Conservation (phyloP, 35 echinoderm and acorn worm species). For the Apostichopus parvimensis region DNA sequence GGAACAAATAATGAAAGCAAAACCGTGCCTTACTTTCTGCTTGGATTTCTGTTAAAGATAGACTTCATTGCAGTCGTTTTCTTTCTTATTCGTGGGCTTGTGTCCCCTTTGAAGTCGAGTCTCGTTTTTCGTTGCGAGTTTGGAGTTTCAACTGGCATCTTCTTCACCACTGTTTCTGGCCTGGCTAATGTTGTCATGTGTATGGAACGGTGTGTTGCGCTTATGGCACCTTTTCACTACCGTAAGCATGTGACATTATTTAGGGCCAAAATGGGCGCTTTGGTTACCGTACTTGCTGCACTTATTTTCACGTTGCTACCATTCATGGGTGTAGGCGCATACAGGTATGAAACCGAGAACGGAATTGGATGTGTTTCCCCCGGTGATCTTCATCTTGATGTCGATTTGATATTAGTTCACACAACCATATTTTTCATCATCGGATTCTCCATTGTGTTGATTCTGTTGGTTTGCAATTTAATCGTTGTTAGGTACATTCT, state of each 20-base stretch:
- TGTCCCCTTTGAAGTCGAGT: not conserved
- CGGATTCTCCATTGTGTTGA: slow-evolving; percentile 13
- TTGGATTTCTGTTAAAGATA: slow-evolving; percentile 5
- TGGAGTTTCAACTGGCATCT: not conserved
- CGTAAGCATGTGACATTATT: slow-evolving; percentile 20
- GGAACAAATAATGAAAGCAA: no score
- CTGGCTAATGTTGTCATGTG: slow-evolving; percentile 27
- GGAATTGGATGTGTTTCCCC: slow-evolving; percentile 9
- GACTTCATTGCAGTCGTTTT: slow-evolving; percentile 37
- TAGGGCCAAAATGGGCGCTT: not conserved
- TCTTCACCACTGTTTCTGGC: slow-evolving; percentile 13
- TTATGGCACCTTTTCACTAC: slow-evolving; percentile 25
- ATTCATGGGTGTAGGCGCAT: slow-evolving; percentile 11
- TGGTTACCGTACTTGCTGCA: not conserved
- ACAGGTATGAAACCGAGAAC: not conserved
- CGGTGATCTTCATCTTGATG: not conserved
- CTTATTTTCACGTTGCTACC: not conserved
- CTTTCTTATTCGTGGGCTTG: slow-evolving; percentile 4
- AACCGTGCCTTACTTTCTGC: slow-evolving; percentile 22
- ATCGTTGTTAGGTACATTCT: slow-evolving; percentile 21
- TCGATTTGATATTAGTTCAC: not conserved
- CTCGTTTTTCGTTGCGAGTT: slow-evolving; percentile 19
- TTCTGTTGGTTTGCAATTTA: not conserved
- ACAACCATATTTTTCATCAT: slow-evolving; percentile 29
- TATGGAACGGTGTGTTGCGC: slow-evolving; percentile 1